phyloP scores from a whole-genome alignment of 2,797 vertebrate genomes.

The Catamblyrhynchus diadema region DNA sequence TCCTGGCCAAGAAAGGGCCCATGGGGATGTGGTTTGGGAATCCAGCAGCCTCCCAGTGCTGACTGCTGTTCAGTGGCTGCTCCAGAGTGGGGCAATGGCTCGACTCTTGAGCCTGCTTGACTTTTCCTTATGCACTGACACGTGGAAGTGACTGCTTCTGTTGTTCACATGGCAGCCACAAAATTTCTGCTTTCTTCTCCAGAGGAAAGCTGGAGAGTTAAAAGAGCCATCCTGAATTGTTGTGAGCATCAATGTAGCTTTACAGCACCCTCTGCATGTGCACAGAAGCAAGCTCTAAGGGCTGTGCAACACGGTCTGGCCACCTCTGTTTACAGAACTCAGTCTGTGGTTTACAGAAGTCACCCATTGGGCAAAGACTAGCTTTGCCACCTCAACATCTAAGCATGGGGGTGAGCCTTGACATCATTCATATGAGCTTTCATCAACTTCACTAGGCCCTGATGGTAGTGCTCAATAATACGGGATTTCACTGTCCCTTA shows the following conservation, averaged over 20 bases:
- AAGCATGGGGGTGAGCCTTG: not conserved
- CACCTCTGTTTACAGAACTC: not conserved
- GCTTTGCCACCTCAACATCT: not conserved
- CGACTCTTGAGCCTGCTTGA: not conserved
- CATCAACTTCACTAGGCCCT: not conserved
- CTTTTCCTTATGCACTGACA: accelerated
- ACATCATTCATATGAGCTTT: not conserved
- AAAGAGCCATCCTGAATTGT: not conserved
- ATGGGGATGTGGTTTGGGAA: not conserved
- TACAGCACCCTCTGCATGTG: not conserved
- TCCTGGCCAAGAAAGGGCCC: not conserved
- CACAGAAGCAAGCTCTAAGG: not conserved
- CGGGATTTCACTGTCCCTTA: not conserved
- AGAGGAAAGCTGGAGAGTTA: not conserved
- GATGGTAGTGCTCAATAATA: not conserved
- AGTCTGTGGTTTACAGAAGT: not conserved
- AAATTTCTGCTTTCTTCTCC: not conserved
- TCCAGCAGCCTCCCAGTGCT: not conserved
- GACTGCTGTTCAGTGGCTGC: not conserved
- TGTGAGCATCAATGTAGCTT: not conserved
- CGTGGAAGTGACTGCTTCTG: not conserved
- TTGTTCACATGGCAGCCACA: not conserved
- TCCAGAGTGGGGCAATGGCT: not conserved
- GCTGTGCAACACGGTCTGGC: not conserved
- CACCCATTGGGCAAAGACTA: not conserved